Evolutionary conservation across 1,140 invertebrate species (phyloP).

Genomic region (Drosophila seguyi): DNA sequence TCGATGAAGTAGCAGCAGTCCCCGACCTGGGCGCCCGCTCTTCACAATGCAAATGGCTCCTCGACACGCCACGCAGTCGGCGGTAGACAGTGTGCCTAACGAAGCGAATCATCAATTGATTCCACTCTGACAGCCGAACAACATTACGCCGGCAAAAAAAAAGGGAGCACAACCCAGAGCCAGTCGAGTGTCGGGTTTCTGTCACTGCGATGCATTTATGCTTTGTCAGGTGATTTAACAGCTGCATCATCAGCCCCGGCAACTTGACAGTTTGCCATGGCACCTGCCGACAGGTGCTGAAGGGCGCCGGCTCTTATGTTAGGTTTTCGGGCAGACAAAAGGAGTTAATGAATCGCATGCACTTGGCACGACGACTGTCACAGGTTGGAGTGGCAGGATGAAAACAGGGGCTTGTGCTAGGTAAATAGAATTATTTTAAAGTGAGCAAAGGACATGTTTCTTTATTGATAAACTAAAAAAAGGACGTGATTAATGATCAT

Average conservation of each 20-base stretch:
- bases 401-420: neutral
- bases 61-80: slow-evolving; percentile 66
- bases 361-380: slow-evolving; percentile 24
- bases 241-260: slow-evolving; percentile 27
- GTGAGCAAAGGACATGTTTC: neutral
- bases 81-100: slow-evolving; percentile 44
- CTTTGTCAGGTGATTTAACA: slow-evolving; percentile 64
- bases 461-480: too few relatives aligned
- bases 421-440: slow-evolving; percentile 22
- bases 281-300: slow-evolving; percentile 44
- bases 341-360: slow-evolving; percentile 53
- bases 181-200: slow-evolving; percentile 73
- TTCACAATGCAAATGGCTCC: slow-evolving; percentile 80
- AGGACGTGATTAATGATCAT: neutral
- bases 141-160: slow-evolving; percentile 35
- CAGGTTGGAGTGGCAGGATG: neutral
- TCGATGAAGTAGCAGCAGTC: slow-evolving; percentile 3
- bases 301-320: slow-evolving; percentile 49
- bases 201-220: slow-evolving; percentile 53
- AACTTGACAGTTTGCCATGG: slow-evolving; percentile 7
- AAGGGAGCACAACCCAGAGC: slow-evolving; percentile 2
- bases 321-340: slow-evolving; percentile 33
- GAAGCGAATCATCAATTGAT: slow-evolving; percentile 70
- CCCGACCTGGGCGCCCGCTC: slow-evolving; percentile 35
- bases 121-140: slow-evolving; percentile 67